Evolutionary conservation across 2,797 vertebrate species (phyloP).

Genomic region (Ciconia nigra): DNA sequence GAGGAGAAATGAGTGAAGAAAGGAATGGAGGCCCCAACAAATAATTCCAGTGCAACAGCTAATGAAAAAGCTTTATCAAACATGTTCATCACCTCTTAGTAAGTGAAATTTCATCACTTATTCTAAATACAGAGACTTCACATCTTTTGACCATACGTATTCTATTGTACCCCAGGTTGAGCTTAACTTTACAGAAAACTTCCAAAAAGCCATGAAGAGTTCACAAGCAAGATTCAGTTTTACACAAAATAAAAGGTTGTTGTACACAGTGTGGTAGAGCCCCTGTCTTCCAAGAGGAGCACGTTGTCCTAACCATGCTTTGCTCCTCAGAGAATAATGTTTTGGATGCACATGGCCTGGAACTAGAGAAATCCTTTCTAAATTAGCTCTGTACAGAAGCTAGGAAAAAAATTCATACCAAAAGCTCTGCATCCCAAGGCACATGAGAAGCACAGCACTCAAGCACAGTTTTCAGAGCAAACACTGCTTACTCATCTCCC

Average conservation of each 20-base stretch:
- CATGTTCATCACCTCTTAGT: accelerated
- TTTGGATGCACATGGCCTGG: neutral
- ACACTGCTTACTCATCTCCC: neutral
- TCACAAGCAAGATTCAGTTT: neutral
- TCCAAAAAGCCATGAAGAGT: neutral
- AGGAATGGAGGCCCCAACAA: neutral
- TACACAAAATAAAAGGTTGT: neutral
- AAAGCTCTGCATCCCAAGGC: neutral
- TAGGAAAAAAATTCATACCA: neutral
- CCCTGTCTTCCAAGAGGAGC: neutral
- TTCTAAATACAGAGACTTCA: neutral
- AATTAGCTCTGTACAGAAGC: neutral
- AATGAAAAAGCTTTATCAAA: neutral
- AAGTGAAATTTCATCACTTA: neutral
- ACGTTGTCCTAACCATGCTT: accelerated
- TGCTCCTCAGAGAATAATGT: neutral
- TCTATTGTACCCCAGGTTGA: neutral
- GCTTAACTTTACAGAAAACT: neutral
- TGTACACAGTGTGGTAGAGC: neutral
- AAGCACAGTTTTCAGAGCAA: neutral
- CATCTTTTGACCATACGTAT: neutral
- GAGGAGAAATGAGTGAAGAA: neutral
- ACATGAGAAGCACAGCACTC: accelerated
- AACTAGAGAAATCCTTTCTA: neutral
- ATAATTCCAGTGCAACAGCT: neutral